Evolutionary conservation across 2,797 vertebrate genomes (phyloP).

Genomic region (Ispidina lecontei): DNA sequence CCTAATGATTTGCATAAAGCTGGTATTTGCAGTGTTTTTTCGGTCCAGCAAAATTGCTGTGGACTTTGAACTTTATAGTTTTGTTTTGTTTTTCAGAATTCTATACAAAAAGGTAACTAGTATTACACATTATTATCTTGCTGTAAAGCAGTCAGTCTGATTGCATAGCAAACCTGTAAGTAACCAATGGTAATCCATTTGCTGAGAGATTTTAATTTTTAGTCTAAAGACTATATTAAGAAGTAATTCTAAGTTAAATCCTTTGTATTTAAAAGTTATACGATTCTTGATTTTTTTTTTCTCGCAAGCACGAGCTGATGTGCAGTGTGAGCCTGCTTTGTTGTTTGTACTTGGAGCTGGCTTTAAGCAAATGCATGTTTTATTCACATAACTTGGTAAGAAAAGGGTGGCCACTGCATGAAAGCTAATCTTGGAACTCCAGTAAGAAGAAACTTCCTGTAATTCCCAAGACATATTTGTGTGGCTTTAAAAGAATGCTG

Average conservation of each 20-base stretch:
- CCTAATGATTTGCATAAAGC: not conserved
- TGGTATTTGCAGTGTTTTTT: not conserved
- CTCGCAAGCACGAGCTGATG: not conserved
- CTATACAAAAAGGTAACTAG: not conserved
- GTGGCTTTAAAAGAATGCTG: slow-evolving; percentile 58
- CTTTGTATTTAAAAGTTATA: not conserved
- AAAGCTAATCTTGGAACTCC: slow-evolving; percentile 14
- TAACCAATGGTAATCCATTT: not conserved
- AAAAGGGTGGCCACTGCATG: not conserved
- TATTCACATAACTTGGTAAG: not conserved
- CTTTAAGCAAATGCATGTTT: not conserved
- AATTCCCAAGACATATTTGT: slow-evolving; percentile 5
- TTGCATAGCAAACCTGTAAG: not conserved
- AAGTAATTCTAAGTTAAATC: not conserved
- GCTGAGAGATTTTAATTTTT: not conserved
- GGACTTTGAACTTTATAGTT: no score
- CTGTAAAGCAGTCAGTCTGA: not conserved
- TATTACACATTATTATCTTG: not conserved
- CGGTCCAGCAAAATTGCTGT: not conserved
- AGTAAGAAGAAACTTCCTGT: slow-evolving; percentile 21
- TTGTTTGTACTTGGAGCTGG: slow-evolving; percentile 11
- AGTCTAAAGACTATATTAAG: not conserved
- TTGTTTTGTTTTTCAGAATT: not conserved
- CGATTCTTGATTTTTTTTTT: not conserved
- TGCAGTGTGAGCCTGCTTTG: not conserved